These are phyloP conservation scores for Andrena minutula DNA, from an alignment of 2,888 invertebrate genomes.

Conservation along the genomic window DNA sequence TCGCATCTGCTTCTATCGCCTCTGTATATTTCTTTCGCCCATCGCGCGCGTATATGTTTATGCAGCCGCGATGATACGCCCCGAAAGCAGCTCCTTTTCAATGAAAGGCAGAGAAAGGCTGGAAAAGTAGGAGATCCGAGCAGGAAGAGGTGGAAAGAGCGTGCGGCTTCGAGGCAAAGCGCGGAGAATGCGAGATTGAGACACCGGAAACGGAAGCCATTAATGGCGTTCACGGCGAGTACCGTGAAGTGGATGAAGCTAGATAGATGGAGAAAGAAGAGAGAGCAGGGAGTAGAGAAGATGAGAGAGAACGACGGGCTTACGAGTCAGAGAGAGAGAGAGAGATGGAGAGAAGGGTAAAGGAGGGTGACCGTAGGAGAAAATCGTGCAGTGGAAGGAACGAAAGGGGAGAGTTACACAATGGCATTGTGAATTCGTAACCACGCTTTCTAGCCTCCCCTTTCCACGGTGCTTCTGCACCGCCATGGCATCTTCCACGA, in stretches of 20 bases:
- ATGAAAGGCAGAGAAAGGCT: slow-evolving; percentile 19
- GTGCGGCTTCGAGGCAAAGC: slow-evolving; percentile 57
- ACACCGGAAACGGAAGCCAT: slow-evolving; percentile 81
- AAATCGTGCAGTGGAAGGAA: slow-evolving; percentile 34
- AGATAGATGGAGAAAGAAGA: slow-evolving; percentile 30
- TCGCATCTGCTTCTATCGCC: not conserved
- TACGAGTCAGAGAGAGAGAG: slow-evolving; percentile 19
- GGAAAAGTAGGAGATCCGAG: slow-evolving; percentile 7
- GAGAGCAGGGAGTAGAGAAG: not conserved
- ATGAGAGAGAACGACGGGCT: slow-evolving; percentile 31
- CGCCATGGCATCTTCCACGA: slow-evolving; percentile 42
- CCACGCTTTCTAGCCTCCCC: slow-evolving; percentile 53
- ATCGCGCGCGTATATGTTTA: slow-evolving; percentile 9
- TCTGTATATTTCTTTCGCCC: too few species aligned
- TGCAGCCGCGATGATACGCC: slow-evolving; percentile 15
- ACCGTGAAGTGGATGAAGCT: slow-evolving; percentile 64
- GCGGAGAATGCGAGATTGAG: slow-evolving; percentile 75
- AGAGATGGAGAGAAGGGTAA: slow-evolving; percentile 1
- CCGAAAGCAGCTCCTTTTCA: slow-evolving; percentile 19
- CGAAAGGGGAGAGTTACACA: slow-evolving; percentile 70
- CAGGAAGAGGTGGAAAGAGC: slow-evolving; percentile 2
- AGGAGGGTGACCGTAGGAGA: slow-evolving; percentile 25
- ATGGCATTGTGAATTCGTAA: slow-evolving; percentile 78
- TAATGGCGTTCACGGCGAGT: slow-evolving; percentile 74
- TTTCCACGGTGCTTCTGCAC: slow-evolving; percentile 47